A percentile compares a stretch with the other conserved stretches of the same genome.
Evolutionary conservation across 2,888 invertebrate species (phyloP).

Genomic region (Strigamia transsilvanica): DNA sequence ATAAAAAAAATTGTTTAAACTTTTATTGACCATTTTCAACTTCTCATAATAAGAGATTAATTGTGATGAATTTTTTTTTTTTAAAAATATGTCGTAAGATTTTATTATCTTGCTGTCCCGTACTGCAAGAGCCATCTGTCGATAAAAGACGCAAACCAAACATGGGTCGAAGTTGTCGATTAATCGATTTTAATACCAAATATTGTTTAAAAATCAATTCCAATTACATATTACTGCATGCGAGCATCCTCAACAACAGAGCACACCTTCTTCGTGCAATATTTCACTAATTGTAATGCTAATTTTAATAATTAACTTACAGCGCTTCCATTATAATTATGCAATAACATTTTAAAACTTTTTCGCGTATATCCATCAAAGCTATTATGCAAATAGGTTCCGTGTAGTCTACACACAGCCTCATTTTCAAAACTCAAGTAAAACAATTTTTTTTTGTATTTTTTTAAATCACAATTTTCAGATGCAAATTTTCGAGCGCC

Average conservation of each 20-base stretch:
- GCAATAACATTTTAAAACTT: slow-evolving; percentile 24
- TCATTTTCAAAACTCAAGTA: neutral
- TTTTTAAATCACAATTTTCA: slow-evolving; percentile 1
- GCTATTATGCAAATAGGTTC: slow-evolving; percentile 11
- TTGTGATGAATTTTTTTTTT: neutral
- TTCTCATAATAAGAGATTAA: neutral
- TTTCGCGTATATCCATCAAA: slow-evolving; percentile 6
- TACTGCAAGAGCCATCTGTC: neutral
- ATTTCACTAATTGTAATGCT: slow-evolving; percentile 19
- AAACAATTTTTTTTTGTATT: neutral
- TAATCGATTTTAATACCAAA: neutral
- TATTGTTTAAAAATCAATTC: neutral
- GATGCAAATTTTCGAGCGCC: neutral
- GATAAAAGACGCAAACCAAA: neutral
- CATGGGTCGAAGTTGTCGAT: neutral
- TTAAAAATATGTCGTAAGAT: neutral
- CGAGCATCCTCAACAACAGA: neutral
- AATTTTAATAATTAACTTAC: slow-evolving; percentile 18
- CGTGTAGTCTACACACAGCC: slow-evolving; percentile 7
- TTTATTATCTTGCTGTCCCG: neutral
- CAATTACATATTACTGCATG: neutral
- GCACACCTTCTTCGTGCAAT: neutral
- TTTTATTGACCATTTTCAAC: neutral
- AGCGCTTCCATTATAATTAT: neutral
- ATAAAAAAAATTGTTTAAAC: neutral